A percentile compares a stretch with the other conserved stretches of the same genome.
phyloP scores from a whole-genome alignment of 2,797 vertebrate species.

The Mormyrus proboscirostris region DNA sequence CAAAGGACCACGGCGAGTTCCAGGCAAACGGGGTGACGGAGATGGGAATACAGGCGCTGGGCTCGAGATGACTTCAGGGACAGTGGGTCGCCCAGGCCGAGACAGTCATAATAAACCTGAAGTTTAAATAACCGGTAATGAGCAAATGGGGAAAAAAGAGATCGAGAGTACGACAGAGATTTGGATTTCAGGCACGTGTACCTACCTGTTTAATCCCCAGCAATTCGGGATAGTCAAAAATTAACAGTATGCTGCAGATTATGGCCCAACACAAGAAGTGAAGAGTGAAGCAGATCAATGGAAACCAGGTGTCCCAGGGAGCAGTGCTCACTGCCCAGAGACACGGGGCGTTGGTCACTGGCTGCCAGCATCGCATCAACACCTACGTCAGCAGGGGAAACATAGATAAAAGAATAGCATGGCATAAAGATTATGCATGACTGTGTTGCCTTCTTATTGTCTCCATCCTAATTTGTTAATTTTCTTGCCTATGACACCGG shows the following conservation, averaged over 20 bases:
- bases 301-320: slow-evolving; percentile 78
- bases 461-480: neutral
- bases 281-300: slow-evolving; percentile 74
- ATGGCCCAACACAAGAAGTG: slow-evolving; percentile 83
- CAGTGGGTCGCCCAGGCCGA: slow-evolving; percentile 74
- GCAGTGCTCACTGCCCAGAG: slow-evolving; percentile 71
- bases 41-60: slow-evolving; percentile 74
- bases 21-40: slow-evolving; percentile 80
- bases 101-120: slow-evolving; percentile 78
- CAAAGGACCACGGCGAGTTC: slow-evolving; percentile 78
- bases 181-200: too few species aligned
- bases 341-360: slow-evolving; percentile 69
- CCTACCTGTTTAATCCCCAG: slow-evolving; percentile 85
- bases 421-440: neutral
- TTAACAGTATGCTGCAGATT: slow-evolving; percentile 81
- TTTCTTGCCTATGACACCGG: neutral
- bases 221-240: slow-evolving; percentile 83
- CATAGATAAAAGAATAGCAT: neutral
- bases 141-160: neutral
- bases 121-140: neutral
- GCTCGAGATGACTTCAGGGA: slow-evolving; percentile 64
- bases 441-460: neutral
- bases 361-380: slow-evolving; percentile 75
- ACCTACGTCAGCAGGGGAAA: slow-evolving; percentile 50
- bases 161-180: neutral